Percentiles rank a stretch among this genome's conserved stretches.
Evolutionary conservation across 2,888 invertebrate genomes (phyloP).

Genomic region (Acrobasis repandana): DNA sequence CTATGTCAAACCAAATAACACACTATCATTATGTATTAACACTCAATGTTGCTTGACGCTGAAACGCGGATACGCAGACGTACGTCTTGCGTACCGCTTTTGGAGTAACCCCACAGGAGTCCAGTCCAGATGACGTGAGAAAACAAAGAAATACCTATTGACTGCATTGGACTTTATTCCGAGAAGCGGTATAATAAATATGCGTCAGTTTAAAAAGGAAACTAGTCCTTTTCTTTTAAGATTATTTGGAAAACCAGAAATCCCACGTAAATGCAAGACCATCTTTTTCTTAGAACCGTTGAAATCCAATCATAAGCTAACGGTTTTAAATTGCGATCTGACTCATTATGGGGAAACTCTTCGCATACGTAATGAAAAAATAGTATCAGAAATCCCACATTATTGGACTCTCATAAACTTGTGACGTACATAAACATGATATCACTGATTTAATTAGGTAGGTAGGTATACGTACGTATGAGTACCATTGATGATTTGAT

Average conservation of each 20-base stretch:
- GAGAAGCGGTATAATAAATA: neutral
- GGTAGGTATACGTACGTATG: too few relatives aligned
- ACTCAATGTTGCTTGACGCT: too few relatives aligned
- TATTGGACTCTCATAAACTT: neutral
- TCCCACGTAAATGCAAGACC: neutral
- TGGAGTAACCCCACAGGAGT: too few relatives aligned
- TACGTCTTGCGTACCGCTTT: too few relatives aligned
- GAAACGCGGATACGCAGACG: too few relatives aligned
- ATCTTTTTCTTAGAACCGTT: constrained; percentile 5
- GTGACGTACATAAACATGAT: constrained; percentile 14
- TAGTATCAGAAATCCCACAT: neutral
- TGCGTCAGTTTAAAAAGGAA: neutral
- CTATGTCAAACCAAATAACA: too few relatives aligned
- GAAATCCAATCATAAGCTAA: constrained; percentile 6
- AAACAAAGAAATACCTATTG: too few relatives aligned
- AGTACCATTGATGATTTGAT: neutral
- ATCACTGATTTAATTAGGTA: neutral
- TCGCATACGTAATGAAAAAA: neutral
- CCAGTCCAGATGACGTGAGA: too few relatives aligned
- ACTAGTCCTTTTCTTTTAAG: neutral
- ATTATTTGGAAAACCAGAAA: neutral
- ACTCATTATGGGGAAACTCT: constrained; percentile 14
- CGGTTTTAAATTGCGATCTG: constrained; percentile 6
- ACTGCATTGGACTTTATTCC: neutral
- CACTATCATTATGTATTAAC: too few relatives aligned